Base-by-base conservation (phyloP, 1,140 invertebrate genomes). In the Atopsyche davidsoni region DNA sequence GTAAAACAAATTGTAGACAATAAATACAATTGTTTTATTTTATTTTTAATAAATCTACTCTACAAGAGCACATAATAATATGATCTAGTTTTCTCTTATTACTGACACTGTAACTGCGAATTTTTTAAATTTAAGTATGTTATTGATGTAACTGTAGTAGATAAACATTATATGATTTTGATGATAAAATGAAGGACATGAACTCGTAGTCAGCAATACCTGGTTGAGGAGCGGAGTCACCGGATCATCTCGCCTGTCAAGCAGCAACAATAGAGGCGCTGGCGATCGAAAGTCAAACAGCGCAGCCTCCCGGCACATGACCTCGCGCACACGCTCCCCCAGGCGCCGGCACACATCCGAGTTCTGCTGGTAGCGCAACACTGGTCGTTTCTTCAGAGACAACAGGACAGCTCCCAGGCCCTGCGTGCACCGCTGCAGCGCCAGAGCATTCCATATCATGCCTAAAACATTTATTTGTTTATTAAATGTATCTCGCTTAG, bases 181-280 rank as follows among this genome's bases (percentile, higher is more conserved):
- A 45, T 28, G 35, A 40, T 17, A 39, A 14, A 48, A 7, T 4
- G 36, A 39, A 39, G 10, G 9, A 24, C 7, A 42, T 38, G 2
- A 50, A 38, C 17, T 41, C n/a, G n/a, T n/a, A n/a, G n/a, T n/a
- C n/a, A n/a, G n/a, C n/a, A n/a, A n/a, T 61, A 77, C 78, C 74
- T 94, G 96, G 75, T 92, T 97, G n/a, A 99, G 69, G 36, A 99
- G 69, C 0, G 96, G 96, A 2, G 97, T 98, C 0, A 99, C 84
- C 0, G 93, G 86, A 78, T 99, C 97, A 68, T 92, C 88, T 61
- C 88, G 75, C 59, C 95, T 76, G 65, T 98, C 95, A 10, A 98
- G 63, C 55, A 98, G 87, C 1, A 98, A 64, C 43, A 98, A 64
- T 50, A 94, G 66, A 1, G 92, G 86, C 3, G 79, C 73, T 58